phyloP scores from a whole-genome alignment of 2,797 vertebrate genomes.

The Phrynocephalus vlangalii region DNA sequence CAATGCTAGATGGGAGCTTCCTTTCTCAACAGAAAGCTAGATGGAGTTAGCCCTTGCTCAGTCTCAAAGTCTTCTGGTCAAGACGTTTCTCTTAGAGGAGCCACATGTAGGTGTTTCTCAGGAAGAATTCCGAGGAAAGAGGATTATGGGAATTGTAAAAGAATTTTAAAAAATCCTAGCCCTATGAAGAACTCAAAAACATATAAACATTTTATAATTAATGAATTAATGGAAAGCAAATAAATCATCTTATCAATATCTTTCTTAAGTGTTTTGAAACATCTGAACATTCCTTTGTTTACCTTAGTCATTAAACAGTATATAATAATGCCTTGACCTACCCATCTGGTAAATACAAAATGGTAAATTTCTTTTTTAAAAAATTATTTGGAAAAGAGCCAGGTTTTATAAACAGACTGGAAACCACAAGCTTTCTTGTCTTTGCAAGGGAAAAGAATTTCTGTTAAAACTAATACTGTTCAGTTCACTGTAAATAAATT shows the following conservation, averaged over 20 bases:
- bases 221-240: constrained; percentile 24
- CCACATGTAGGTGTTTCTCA: too few species aligned
- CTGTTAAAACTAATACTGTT: constrained; percentile 52
- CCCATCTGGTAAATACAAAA: constrained; percentile 72
- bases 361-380: constrained; percentile 27
- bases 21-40: too few species aligned
- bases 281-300: constrained; percentile 39
- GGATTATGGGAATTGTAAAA: too few species aligned
- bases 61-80: too few species aligned
- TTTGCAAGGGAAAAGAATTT: constrained; percentile 64
- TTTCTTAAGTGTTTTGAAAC: constrained; percentile 33
- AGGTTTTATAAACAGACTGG: constrained; percentile 60
- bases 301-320: constrained; percentile 55
- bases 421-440: constrained; percentile 63
- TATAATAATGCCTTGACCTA: constrained; percentile 64
- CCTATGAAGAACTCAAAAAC: neutral
- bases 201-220: neutral
- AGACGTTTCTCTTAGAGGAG: too few species aligned
- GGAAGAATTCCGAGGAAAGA: too few species aligned
- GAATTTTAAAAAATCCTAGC: too few species aligned
- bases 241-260: constrained; percentile 9
- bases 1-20: too few species aligned
- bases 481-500: constrained; percentile 59
- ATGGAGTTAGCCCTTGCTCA: too few species aligned
- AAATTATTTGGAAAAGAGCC: constrained; percentile 62